These are phyloP conservation scores for Sandelia bainsii DNA, from an alignment of 2,797 vertebrate species.

Conservation along the genomic window DNA sequence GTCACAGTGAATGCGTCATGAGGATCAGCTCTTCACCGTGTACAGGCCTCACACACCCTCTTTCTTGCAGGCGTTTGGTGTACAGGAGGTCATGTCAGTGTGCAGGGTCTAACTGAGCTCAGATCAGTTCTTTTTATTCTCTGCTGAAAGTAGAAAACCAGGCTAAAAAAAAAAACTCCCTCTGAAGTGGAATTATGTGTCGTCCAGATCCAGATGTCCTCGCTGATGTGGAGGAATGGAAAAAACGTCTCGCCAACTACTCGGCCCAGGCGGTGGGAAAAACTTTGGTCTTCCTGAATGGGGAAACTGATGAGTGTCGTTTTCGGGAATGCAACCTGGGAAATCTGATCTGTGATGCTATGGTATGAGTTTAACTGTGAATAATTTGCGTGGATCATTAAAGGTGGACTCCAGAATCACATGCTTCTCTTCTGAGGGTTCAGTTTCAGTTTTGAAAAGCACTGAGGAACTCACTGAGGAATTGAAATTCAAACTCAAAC, in stretches of 20 bases:
- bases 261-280: slow-evolving; percentile 86
- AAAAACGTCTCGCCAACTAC: slow-evolving; percentile 83
- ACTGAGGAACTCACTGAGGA: too few species aligned
- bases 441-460: too few species aligned
- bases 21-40: too few species aligned
- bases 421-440: background rate
- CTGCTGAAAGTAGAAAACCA: too few species aligned
- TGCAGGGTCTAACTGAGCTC: too few species aligned
- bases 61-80: too few species aligned
- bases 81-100: too few species aligned
- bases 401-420: background rate
- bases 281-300: slow-evolving; percentile 92
- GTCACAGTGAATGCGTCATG: too few species aligned
- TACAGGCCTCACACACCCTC: too few species aligned
- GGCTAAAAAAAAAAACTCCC: background rate
- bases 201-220: slow-evolving; percentile 84
- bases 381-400: too few species aligned
- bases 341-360: slow-evolving; percentile 94
- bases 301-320: slow-evolving; percentile 86
- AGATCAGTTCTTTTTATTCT: too few species aligned
- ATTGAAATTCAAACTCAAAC: too few species aligned
- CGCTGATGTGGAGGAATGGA: slow-evolving; percentile 88
- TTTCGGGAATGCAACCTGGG: slow-evolving; percentile 94
- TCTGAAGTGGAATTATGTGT: background rate
- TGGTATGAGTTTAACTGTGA: slow-evolving; percentile 69